A percentile compares a stretch with the other conserved stretches of the same genome.
Conservation (phyloP, 2,797 vertebrate species). For the Xenopus petersii region DNA sequence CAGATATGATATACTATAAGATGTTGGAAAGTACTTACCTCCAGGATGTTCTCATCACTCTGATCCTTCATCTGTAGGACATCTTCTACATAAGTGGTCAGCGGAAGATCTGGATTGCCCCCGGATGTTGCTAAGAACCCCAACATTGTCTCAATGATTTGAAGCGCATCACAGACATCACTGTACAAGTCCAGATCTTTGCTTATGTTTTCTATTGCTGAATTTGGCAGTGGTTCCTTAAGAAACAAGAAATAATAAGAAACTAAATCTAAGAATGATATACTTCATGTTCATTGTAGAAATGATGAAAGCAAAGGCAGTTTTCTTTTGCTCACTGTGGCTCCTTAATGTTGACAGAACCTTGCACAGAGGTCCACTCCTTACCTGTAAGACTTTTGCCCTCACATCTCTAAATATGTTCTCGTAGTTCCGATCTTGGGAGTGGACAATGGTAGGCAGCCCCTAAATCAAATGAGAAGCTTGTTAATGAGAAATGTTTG, state of each 20-base stretch:
- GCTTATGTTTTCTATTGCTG: conserved; percentile 65
- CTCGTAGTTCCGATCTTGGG: conserved; percentile 86
- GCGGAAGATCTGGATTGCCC: conserved; percentile 69
- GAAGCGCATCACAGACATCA: conserved; percentile 86
- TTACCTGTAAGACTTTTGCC: conserved; percentile 78
- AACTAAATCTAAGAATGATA: neutral
- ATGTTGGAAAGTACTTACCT: conserved; percentile 65
- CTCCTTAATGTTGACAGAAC: too few species aligned
- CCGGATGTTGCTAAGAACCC: conserved; percentile 88
- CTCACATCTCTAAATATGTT: conserved; percentile 80
- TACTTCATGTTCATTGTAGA: too few species aligned
- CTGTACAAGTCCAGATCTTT: conserved; percentile 86
- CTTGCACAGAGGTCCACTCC: too few species aligned
- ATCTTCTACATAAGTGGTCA: conserved; percentile 76
- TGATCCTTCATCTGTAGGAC: conserved; percentile 84
- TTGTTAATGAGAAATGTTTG: too few species aligned
- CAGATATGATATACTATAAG: too few species aligned
- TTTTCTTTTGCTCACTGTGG: too few species aligned
- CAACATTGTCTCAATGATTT: conserved; percentile 76
- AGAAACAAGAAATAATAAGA: neutral
- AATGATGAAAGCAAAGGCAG: too few species aligned
- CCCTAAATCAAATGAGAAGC: conserved; percentile 66
- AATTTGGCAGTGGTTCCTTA: conserved; percentile 74
- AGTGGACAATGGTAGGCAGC: conserved; percentile 83
- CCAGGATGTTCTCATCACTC: conserved; percentile 70